A percentile compares a stretch with the other conserved stretches of the same genome.
Evolutionary conservation across 2,797 vertebrate species (phyloP).

Genomic region (Discoglossus pictus): DNA sequence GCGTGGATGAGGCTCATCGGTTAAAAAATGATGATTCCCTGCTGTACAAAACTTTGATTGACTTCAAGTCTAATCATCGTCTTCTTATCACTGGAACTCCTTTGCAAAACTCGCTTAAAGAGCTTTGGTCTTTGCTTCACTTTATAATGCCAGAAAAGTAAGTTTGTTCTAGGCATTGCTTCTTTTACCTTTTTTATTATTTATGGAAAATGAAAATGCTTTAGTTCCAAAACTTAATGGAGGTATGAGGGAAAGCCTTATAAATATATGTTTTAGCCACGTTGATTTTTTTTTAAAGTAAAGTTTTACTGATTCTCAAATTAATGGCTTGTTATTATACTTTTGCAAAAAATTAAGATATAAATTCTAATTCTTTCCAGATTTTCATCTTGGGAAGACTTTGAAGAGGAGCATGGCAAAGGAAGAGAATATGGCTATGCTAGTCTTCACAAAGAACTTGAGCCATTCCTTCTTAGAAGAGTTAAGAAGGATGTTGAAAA

Average conservation of each 20-base stretch:
- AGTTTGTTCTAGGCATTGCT: too few relatives aligned
- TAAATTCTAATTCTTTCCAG: conserved; percentile 61
- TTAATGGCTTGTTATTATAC: too few relatives aligned
- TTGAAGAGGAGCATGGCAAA: conserved; percentile 97
- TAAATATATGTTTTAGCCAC: too few relatives aligned
- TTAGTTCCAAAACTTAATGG: too few relatives aligned
- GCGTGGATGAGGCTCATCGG: conserved; percentile 96
- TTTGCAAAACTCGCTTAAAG: conserved; percentile 96
- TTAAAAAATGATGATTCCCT: conserved; percentile 98
- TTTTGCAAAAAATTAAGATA: not conserved
- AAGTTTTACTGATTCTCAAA: too few relatives aligned
- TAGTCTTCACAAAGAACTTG: conserved; percentile 96
- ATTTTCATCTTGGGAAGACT: conserved; percentile 96
- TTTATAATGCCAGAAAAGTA: conserved; percentile 99
- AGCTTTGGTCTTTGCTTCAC: conserved; percentile 96
- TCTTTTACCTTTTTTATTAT: too few relatives aligned
- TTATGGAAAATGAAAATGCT: too few relatives aligned
- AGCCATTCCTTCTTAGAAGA: conserved; percentile 91
- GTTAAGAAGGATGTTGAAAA: conserved; percentile 99
- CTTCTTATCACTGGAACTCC: conserved; percentile 98
- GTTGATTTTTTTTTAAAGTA: too few relatives aligned
- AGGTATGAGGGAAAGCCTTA: too few relatives aligned
- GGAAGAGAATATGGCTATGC: conserved; percentile 94
- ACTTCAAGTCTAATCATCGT: conserved; percentile 96
- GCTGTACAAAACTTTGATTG: conserved; percentile 97